Conservation (phyloP, 53 echinoderm and acorn worm species). For the Apostichopus leukothele region DNA sequence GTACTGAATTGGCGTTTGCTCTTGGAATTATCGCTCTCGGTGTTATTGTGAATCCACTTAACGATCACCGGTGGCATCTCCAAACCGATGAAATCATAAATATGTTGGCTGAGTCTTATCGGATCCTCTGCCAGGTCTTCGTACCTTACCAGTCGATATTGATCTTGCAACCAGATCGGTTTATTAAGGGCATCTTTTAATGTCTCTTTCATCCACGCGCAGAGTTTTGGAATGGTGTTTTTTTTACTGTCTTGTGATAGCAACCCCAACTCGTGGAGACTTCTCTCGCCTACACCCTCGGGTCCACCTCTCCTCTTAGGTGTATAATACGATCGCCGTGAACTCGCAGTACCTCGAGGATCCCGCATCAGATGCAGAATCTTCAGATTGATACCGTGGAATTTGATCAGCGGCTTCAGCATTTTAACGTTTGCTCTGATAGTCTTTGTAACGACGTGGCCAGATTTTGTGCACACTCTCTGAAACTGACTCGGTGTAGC, state of each 20-base stretch:
- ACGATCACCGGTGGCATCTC: slow-evolving; percentile 52
- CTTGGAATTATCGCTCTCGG: slow-evolving; percentile 44
- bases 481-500: slow-evolving; percentile 38
- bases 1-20: slow-evolving; percentile 75
- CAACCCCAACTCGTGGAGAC: slow-evolving; percentile 41
- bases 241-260: slow-evolving; percentile 33
- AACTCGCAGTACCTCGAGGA: slow-evolving; percentile 87
- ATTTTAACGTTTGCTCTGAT: slow-evolving; percentile 74
- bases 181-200: slow-evolving; percentile 54
- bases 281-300: background rate
- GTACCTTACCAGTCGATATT: slow-evolving; percentile 84
- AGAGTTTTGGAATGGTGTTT: slow-evolving; percentile 69
- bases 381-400: slow-evolving; percentile 68
- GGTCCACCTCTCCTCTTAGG: background rate
- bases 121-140: slow-evolving; percentile 84
- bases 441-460: slow-evolving; percentile 64
- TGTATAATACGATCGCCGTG: slow-evolving; percentile 67
- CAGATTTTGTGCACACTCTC: background rate
- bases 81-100: slow-evolving; percentile 76
- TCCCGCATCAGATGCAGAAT: slow-evolving; percentile 87
- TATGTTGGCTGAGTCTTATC: slow-evolving; percentile 59
- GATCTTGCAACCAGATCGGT: slow-evolving; percentile 71
- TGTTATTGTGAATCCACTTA: slow-evolving; percentile 72
- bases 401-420: slow-evolving; percentile 65
- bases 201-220: slow-evolving; percentile 84